These are phyloP conservation scores for Dipodomys spectabilis DNA, from an alignment of 2,113 vertebrate genomes.

Conservation along the genomic window DNA sequence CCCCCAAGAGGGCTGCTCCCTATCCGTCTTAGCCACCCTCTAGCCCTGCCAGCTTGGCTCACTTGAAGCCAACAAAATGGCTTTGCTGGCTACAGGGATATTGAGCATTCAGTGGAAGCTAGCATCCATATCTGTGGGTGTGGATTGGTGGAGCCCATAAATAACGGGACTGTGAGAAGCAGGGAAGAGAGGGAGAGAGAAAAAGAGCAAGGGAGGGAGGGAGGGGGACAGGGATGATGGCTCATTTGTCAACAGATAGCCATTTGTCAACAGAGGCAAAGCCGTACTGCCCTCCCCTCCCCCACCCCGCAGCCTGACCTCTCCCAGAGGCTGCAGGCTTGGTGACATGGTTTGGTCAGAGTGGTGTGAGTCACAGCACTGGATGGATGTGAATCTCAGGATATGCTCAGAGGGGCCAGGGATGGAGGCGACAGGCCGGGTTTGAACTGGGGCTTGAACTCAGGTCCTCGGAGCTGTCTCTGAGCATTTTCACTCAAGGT, in stretches of 20 bases:
- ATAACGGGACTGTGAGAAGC: background rate
- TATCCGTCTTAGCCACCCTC: too few species aligned
- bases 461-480: too few species aligned
- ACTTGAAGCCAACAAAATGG: background rate
- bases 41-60: rapidly evolving
- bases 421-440: background rate
- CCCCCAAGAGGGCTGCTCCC: background rate
- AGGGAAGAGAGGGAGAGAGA: background rate
- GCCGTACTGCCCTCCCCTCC: too few species aligned
- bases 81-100: background rate
- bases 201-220: background rate
- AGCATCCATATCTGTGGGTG: slow-evolving; percentile 38
- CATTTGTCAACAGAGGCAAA: background rate
- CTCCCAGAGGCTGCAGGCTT: background rate
- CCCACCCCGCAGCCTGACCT: too few species aligned
- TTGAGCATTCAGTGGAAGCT: background rate
- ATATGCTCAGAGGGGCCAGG: background rate
- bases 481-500: too few species aligned
- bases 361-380: background rate
- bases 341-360: background rate
- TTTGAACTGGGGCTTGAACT: too few species aligned
- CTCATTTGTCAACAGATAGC: background rate
- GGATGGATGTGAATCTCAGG: background rate
- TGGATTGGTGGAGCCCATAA: slow-evolving; percentile 37
- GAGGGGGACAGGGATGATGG: too few species aligned